Base-by-base conservation (phyloP, 2,797 vertebrate species). In the Podargus strigoides region DNA sequence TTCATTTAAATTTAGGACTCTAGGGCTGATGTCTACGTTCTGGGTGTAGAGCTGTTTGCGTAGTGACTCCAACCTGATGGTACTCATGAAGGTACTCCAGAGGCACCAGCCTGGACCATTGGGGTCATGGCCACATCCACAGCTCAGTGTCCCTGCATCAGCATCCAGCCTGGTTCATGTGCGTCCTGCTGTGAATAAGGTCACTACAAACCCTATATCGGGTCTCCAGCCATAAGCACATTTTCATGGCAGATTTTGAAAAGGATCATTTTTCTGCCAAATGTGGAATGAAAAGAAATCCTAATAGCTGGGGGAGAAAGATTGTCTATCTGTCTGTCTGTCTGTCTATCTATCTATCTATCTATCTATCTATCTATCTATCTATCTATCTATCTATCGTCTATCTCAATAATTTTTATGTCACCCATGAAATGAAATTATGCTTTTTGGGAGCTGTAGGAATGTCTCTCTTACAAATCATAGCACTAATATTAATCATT, bases 61-160 rank as follows among this genome's bases (percentile, higher is more conserved):
- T 34, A 37, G 56, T 60, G 49, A 27, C 32, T 14, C 0, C 1
- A 55, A 14, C 7, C 15, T 36, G 32, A 44, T 1, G 12, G 14
- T 27, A 19, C 18, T 55, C 30, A 10, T 32, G 36, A 15, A 76
- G 23, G n/a, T 27, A 9, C 46, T 72, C 30, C 28, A 34, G 49
- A 64, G 30, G 10, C n/a, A 49, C 5, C 26, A 76, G 20, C 14
- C 16, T 53, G 30, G 12, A 12, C n/a, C 53, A 5, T 27, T 42
- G n/a, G 14, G 24, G 14, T 60, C 24, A 9, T 6, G 41, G 34
- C 2, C 32, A 21, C 6, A 21, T 2, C 34, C 28, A 10, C 0
- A 2, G 8, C 15, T 68, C 46, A 28, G 39, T 12, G 19, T 1
- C 4, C 14, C 22, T 60, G 41, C 24, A 30, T 47, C 55, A 53